These are phyloP conservation scores for Ischnura elegans DNA, from an alignment of 2,888 invertebrate species.

Conservation along the genomic window DNA sequence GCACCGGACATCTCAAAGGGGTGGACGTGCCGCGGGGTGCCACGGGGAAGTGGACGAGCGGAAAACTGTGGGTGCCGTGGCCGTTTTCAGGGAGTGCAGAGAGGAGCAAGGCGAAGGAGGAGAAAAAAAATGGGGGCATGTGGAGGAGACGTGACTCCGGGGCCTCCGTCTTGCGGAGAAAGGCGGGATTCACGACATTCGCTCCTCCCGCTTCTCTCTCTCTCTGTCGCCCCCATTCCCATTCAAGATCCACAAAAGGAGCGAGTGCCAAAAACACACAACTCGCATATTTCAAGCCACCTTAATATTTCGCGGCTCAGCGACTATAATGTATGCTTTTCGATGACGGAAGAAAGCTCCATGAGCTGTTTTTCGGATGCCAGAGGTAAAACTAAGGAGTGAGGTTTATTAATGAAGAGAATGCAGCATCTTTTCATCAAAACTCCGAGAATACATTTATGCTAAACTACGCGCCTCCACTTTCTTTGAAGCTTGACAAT, in stretches of 20 bases:
- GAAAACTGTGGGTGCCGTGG: neutral
- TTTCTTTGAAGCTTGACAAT: neutral
- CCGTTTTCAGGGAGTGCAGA: neutral
- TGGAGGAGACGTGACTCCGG: neutral
- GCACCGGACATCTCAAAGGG: neutral
- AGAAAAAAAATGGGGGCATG: slow-evolving; percentile 2
- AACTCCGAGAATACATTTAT: neutral
- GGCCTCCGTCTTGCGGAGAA: neutral
- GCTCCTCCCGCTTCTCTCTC: neutral
- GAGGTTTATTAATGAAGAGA: neutral
- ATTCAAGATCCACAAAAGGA: neutral
- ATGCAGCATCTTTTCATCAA: neutral
- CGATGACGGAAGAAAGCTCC: neutral
- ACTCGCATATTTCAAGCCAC: neutral
- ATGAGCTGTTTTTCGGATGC: neutral
- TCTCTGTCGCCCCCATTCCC: neutral
- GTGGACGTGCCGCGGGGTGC: neutral
- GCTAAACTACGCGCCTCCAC: neutral
- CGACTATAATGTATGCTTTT: neutral
- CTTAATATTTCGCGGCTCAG: neutral
- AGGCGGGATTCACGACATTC: neutral
- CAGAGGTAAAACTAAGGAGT: neutral
- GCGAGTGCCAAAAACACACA: neutral
- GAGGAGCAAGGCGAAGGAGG: neutral
- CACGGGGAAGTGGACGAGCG: slow-evolving; percentile 5